A percentile compares a stretch with the other conserved stretches of the same genome.
These are phyloP conservation scores for Aphidius ervi DNA, from an alignment of 1,140 invertebrate genomes.

Conservation along the genomic window DNA sequence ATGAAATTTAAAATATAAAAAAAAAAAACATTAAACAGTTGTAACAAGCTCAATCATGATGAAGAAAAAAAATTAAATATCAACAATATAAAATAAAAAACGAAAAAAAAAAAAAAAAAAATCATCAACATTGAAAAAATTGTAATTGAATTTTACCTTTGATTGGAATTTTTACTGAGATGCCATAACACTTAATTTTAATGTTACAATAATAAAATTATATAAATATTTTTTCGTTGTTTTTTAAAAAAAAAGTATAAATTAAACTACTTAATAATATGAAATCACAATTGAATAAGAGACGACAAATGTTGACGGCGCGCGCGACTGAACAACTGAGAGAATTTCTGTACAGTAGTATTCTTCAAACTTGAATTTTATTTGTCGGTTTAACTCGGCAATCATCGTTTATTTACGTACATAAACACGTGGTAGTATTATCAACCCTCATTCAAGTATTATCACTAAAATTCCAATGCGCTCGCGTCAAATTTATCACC, in stretches of 20 bases:
- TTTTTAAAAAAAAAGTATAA: no score
- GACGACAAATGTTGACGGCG: conserved; percentile 16
- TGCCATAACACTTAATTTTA: conserved; percentile 5
- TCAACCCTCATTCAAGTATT: conserved; percentile 14
- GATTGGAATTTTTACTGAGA: conserved; percentile 6
- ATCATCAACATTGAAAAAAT: background rate
- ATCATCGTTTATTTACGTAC: conserved; percentile 23
- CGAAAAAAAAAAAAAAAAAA: background rate
- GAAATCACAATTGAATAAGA: conserved; percentile 10
- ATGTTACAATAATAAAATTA: no score
- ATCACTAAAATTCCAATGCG: conserved; percentile 13
- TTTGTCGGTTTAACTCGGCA: conserved; percentile 33
- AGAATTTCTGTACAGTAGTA: conserved; percentile 42
- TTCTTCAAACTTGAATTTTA: conserved; percentile 26
- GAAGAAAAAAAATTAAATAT: no score
- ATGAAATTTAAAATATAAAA: no score
- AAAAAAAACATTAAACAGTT: no score
- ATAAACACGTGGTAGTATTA: conserved; percentile 41
- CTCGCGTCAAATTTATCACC: conserved; percentile 24
- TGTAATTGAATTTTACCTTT: background rate
- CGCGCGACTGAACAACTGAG: conserved; percentile 41
- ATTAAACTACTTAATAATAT: background rate
- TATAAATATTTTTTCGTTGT: background rate
- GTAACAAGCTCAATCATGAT: no score
- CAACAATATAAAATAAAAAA: no score